Conservation (phyloP, 2,113 vertebrate species). For the Cyprinodon brontotheroides region DNA sequence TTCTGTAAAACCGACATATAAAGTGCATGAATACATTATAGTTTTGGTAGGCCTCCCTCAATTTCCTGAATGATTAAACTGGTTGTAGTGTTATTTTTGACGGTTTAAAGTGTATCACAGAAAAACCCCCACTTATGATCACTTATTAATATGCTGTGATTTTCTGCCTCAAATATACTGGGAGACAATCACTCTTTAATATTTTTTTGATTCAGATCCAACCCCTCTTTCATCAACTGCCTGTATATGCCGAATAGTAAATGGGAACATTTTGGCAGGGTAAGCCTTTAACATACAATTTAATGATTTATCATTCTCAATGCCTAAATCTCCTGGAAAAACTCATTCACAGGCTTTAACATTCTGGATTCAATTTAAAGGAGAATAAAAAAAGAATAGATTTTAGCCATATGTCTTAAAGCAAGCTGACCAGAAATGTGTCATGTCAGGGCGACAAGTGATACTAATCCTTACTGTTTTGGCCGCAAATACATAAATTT, state of each 20-base stretch:
- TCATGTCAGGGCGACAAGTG: conserved; percentile 62
- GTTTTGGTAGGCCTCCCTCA: conserved; percentile 9
- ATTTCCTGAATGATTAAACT: conserved; percentile 11
- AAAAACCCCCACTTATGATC: conserved; percentile 27
- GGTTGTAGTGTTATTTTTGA: not conserved
- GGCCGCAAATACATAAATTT: conserved; percentile 50
- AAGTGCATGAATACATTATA: conserved; percentile 4
- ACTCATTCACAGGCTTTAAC: conserved; percentile 35
- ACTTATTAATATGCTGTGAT: conserved; percentile 28
- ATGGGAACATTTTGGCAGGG: conserved; percentile 60
- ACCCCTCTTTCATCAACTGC: conserved; percentile 47
- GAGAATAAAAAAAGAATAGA: conserved; percentile 8
- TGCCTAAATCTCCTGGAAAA: conserved; percentile 41
- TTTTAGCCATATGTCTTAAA: conserved; percentile 33
- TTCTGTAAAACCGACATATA: conserved; percentile 16
- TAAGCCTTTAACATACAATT: conserved; percentile 52
- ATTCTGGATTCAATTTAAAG: conserved; percentile 46
- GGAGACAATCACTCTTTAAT: conserved; percentile 48
- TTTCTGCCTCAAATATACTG: conserved; percentile 52
- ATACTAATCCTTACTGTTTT: conserved; percentile 61
- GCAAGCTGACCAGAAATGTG: conserved; percentile 32
- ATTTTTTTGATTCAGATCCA: conserved; percentile 45
- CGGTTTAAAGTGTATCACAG: conserved; percentile 15
- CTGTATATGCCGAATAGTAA: conserved; percentile 38
- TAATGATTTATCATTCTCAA: conserved; percentile 50